Conservation (phyloP, 2,113 vertebrate genomes). For the Notothenia coriiceps region DNA sequence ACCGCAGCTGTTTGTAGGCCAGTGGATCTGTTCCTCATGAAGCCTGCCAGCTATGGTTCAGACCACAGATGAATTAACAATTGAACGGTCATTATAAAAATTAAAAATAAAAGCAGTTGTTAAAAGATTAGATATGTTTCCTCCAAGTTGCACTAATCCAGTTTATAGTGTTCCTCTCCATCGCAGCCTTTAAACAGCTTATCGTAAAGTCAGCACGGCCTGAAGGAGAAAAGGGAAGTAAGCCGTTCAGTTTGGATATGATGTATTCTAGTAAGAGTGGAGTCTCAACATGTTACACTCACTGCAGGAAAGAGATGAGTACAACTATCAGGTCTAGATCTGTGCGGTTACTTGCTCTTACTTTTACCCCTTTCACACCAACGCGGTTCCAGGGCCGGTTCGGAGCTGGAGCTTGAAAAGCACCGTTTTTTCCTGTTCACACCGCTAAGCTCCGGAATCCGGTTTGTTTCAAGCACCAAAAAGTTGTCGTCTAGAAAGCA, state of each 20-base stretch:
- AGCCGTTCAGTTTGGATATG: constrained; percentile 7
- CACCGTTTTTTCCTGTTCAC: too few relatives aligned
- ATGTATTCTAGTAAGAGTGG: not conserved
- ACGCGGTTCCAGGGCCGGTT: too few relatives aligned
- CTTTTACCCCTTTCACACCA: too few relatives aligned
- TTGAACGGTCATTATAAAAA: constrained; percentile 21
- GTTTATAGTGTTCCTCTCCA: constrained; percentile 33
- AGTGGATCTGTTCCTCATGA: constrained; percentile 49
- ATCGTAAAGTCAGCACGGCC: constrained; percentile 13
- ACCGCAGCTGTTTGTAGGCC: constrained; percentile 62
- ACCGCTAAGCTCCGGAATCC: too few relatives aligned
- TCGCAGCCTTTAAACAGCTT: constrained; percentile 32
- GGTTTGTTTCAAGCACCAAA: too few relatives aligned
- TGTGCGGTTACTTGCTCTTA: too few relatives aligned
- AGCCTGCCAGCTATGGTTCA: constrained; percentile 44
- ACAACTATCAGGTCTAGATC: too few relatives aligned
- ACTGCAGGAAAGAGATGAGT: too few relatives aligned
- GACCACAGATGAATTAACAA: constrained; percentile 30
- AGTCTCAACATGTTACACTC: too few relatives aligned
- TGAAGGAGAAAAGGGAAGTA: constrained; percentile 7
- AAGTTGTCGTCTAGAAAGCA: too few relatives aligned
- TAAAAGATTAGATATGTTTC: constrained; percentile 22
- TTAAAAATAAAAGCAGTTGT: constrained; percentile 14
- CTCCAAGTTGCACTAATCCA: constrained; percentile 25
- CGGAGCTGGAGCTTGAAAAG: too few relatives aligned